A percentile compares a stretch with the other conserved stretches of the same genome.
These are phyloP conservation scores for Ceuthmochares aereus DNA, from an alignment of 2,113 vertebrate species.

Conservation along the genomic window DNA sequence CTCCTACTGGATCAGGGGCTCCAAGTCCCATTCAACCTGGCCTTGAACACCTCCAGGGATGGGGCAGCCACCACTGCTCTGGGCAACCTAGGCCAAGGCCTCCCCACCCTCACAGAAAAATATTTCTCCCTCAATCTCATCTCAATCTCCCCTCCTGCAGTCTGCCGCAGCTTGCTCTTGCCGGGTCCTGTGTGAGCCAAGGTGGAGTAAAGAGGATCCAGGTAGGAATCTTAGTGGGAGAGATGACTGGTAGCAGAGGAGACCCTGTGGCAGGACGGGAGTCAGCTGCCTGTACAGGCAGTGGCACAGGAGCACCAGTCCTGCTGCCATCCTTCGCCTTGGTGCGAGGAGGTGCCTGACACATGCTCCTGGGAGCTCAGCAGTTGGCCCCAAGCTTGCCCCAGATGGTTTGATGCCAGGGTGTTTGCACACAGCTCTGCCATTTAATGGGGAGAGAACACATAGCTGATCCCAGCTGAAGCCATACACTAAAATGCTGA, in stretches of 20 bases:
- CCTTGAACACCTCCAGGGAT: no score
- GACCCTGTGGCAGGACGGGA: not conserved
- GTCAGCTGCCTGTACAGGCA: not conserved
- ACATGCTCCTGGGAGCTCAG: conserved; percentile 31
- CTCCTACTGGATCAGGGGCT: no score
- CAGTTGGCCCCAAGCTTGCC: conserved; percentile 26
- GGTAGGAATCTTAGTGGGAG: not conserved
- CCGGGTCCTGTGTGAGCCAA: not conserved
- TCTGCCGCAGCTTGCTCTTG: not conserved
- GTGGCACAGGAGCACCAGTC: rapidly evolving
- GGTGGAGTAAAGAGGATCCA: not conserved
- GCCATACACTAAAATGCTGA: conserved; percentile 48
- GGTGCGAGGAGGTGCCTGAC: not conserved
- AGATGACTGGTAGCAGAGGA: not conserved
- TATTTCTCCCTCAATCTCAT: no score
- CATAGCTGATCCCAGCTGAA: conserved; percentile 64
- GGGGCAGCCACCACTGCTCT: no score
- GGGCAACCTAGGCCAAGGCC: no score
- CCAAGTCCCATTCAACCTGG: no score
- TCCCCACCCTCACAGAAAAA: no score
- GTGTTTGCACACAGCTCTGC: conserved; percentile 67
- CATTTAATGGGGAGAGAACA: conserved; percentile 62
- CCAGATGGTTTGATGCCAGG: conserved; percentile 62
- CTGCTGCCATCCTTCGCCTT: rapidly evolving
- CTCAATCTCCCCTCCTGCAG: no score